Conservation (phyloP, 2,113 vertebrate species). For the Dicaeum eximium region DNA sequence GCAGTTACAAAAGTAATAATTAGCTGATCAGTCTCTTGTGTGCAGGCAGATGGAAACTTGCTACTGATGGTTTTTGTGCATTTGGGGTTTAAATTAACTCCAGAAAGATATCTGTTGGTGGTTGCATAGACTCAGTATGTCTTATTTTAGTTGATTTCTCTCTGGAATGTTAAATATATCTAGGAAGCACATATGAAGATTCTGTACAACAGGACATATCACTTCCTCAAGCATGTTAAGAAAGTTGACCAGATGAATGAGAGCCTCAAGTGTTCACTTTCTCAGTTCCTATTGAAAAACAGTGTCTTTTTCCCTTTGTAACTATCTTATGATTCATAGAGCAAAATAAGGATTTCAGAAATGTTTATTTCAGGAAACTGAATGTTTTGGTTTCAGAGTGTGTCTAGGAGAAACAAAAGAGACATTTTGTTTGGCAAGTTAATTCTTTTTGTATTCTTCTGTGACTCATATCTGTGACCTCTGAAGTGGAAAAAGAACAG, state of each 20-base stretch:
- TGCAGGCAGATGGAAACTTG: neutral
- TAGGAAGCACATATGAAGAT: neutral
- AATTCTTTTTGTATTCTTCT: neutral
- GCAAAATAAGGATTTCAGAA: constrained; percentile 17
- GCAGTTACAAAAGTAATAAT: neutral
- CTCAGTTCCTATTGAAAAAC: neutral
- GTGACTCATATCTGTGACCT: neutral
- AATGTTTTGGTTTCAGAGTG: neutral
- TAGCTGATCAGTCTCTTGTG: neutral
- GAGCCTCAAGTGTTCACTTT: neutral
- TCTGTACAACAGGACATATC: neutral
- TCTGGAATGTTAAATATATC: neutral
- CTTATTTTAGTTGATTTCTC: neutral
- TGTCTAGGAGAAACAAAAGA: neutral
- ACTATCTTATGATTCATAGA: neutral
- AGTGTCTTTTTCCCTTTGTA: neutral
- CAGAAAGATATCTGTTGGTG: neutral
- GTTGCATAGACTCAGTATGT: neutral
- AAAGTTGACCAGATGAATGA: neutral
- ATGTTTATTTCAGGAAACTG: neutral
- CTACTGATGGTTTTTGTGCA: neutral
- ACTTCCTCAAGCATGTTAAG: neutral
- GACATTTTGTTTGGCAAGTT: neutral
- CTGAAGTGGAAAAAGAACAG: accelerated
- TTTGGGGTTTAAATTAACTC: neutral